A percentile compares a stretch with the other conserved stretches of the same genome.
These are phyloP conservation scores for Atherinosoma microstoma DNA, from an alignment of 2,797 vertebrate species.

Conservation along the genomic window DNA sequence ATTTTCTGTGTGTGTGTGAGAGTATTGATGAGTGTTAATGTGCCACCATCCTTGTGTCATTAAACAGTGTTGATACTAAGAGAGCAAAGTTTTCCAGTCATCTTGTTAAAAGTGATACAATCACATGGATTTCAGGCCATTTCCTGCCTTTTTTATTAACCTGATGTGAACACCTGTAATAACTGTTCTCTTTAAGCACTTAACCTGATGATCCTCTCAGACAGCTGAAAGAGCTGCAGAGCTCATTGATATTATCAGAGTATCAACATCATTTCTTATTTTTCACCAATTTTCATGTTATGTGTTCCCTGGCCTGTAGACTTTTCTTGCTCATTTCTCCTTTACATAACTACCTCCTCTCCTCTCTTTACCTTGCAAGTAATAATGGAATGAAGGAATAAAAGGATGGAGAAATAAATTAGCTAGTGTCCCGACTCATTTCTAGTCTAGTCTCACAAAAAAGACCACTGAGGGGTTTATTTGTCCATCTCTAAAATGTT, in stretches of 20 bases:
- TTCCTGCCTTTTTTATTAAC: background rate
- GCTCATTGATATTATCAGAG: background rate
- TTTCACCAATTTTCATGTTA: background rate
- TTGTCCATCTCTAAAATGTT: background rate
- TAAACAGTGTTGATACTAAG: conserved; percentile 1
- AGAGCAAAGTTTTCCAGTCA: background rate
- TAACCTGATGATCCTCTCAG: background rate
- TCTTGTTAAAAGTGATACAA: background rate
- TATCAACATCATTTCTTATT: background rate
- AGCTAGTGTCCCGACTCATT: background rate
- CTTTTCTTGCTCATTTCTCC: conserved; percentile 2
- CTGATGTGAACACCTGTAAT: background rate
- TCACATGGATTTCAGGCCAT: background rate
- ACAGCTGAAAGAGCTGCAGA: background rate
- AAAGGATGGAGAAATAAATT: background rate
- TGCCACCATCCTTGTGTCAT: background rate
- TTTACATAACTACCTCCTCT: background rate
- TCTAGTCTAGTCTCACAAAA: background rate
- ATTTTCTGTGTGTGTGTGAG: background rate
- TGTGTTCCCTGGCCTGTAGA: background rate
- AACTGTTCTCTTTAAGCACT: background rate
- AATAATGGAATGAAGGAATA: conserved; percentile 8
- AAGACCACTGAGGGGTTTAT: background rate
- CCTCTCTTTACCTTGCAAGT: background rate
- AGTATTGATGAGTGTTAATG: background rate